Evolutionary conservation across 2,888 invertebrate genomes (phyloP).

Genomic region (Caenorhabditis wallacei): DNA sequence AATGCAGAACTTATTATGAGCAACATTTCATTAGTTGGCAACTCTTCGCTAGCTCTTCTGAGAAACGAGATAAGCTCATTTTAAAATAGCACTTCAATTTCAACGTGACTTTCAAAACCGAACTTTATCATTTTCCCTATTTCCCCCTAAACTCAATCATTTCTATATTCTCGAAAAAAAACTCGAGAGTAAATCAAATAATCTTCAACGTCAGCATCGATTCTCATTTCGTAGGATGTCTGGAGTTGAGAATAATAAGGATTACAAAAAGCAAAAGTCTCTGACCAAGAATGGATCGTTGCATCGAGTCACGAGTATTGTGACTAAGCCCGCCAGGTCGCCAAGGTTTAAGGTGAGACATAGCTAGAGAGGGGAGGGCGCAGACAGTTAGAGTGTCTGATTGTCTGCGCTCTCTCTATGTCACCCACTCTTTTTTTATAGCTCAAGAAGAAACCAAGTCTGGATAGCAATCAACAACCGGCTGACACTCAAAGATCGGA

Average conservation of each 20-base stretch:
- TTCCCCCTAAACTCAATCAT: neutral
- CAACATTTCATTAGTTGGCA: no score
- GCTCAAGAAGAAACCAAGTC: slow-evolving; percentile 3
- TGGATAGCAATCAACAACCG: neutral
- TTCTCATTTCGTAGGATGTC: neutral
- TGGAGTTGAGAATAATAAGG: slow-evolving; percentile 7
- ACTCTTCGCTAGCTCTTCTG: neutral
- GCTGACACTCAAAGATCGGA: neutral
- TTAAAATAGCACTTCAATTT: neutral
- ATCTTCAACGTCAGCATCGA: neutral
- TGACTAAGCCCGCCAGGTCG: neutral
- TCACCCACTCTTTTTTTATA: neutral
- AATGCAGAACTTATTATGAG: no score
- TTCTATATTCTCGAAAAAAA: neutral
- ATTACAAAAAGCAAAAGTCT: neutral
- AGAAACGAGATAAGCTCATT: neutral
- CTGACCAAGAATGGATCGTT: neutral
- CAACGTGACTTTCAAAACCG: neutral
- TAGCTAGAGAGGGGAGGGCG: no score
- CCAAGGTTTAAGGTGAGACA: neutral
- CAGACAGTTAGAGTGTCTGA: neutral
- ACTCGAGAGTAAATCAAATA: neutral
- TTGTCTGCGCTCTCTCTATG: neutral
- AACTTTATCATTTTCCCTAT: neutral
- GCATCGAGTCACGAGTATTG: neutral